A percentile compares a stretch with the other conserved stretches of the same genome.
phyloP scores from a whole-genome alignment of 2,888 invertebrate species.

The Nasonovia ribisnigri region DNA sequence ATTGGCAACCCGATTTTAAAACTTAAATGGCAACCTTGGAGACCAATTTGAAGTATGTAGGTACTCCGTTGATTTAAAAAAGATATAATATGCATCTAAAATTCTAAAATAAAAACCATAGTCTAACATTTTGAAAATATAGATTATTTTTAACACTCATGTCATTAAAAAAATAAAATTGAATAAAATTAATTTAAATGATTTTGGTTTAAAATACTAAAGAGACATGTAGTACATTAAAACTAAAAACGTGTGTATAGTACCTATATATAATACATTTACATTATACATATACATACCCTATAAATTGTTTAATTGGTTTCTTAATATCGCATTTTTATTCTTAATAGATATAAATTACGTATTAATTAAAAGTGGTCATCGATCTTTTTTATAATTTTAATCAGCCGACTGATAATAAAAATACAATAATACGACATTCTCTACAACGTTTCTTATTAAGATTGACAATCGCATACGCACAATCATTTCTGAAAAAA shows the following conservation, averaged over 20 bases:
- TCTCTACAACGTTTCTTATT: constrained; percentile 22
- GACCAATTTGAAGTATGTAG: not conserved
- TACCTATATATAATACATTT: not conserved
- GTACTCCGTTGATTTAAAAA: not conserved
- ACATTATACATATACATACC: not conserved
- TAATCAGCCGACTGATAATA: not conserved
- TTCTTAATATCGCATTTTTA: constrained; percentile 12
- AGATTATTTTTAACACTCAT: not conserved
- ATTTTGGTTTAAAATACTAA: not conserved
- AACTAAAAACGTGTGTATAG: not conserved
- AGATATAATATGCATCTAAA: not conserved
- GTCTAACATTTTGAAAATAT: not conserved
- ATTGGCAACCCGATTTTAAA: not conserved
- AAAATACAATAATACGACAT: not conserved
- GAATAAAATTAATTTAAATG: not conserved
- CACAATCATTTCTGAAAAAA: constrained; percentile 6
- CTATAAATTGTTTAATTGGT: constrained; percentile 36
- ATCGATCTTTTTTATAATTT: constrained; percentile 39
- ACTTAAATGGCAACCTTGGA: not conserved
- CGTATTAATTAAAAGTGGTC: constrained; percentile 42
- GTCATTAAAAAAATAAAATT: not conserved
- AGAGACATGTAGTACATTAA: not conserved
- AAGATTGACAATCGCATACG: constrained; percentile 34
- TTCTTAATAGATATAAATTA: constrained; percentile 53
- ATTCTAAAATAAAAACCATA: not conserved